Evolutionary conservation across 2,113 vertebrate species (phyloP), one percentile per base, ranked within the genome.

Genomic region (Carettochelys insculpta): DNA sequence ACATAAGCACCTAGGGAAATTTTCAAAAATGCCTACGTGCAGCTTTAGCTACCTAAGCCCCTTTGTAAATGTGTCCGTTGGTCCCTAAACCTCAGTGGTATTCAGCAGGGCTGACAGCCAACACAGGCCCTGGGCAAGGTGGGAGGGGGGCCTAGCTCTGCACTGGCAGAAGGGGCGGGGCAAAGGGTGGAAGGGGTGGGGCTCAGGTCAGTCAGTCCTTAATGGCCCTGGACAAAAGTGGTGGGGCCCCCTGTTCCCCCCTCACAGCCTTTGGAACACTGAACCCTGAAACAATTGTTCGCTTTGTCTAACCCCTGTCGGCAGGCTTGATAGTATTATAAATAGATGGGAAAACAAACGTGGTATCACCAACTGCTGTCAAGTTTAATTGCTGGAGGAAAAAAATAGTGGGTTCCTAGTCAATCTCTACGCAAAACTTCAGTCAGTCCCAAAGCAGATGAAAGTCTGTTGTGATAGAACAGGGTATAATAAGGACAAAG

Each of bases 401-500:
- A 22, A 82, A 87, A 90, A 89, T 92, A 77, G 85, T 91, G 47
- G 61, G 86, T 54, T 77, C 45, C 1, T 5, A 16, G 7, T 85
- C 75, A 93, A 80, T 43, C 91, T 75, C 92, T 20, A 76, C 27
- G 47, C 82, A 80, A 41, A 93, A 92, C 68, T 89, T 95, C 92
- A 90, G 82, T 96, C 92, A 92, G 51, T 94, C 81, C 78, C 80
- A n/a, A 82, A 80, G 76, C 13, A 86, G 41, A 20, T 0, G 1
- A 89, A 83, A 79, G 80, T 48, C 54, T 94, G 92, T 87, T 93
- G 91, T 93, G 92, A 82, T 95, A 82, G 85, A 54, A 77, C 73
- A 91, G 82, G 83, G 86, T 93, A 87, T 71, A 92, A 92, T 90
- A 54, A 94, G 83, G 89, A 94, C 94, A 92, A 0, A 5, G 75